Conservation (phyloP, 1,140 invertebrate species). For the silkworm (Bombyx mori) region ASM3026992v2 NC_085130.1:12922501-12923000, state of each 20-base stretch:
- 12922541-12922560: conserved; percentile 6
- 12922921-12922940: no score
- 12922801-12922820: conserved; percentile 13
- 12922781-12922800: conserved; percentile 13
- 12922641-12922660: conserved; percentile 8
- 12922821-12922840: conserved; percentile 15
- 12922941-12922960: no score
- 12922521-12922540: no score
- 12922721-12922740: conserved; percentile 13
- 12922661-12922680: conserved; percentile 13
- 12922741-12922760: conserved; percentile 16
- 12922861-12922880: no score
- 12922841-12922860: not conserved
- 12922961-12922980: no score
- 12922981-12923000: no score
- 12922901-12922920: no score
- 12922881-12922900: no score
- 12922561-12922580: conserved; percentile 3
- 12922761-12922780: conserved; percentile 17
- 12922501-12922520: no score
- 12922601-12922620: conserved; percentile 13
- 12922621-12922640: conserved; percentile 12
- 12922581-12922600: conserved; percentile 7
- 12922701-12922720: conserved; percentile 9
- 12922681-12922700: conserved; percentile 10